A percentile compares a stretch with the other conserved stretches of the same genome.
Evolutionary conservation across 1,140 invertebrate genomes (phyloP).

Genomic region (Arion vulgaris): DNA sequence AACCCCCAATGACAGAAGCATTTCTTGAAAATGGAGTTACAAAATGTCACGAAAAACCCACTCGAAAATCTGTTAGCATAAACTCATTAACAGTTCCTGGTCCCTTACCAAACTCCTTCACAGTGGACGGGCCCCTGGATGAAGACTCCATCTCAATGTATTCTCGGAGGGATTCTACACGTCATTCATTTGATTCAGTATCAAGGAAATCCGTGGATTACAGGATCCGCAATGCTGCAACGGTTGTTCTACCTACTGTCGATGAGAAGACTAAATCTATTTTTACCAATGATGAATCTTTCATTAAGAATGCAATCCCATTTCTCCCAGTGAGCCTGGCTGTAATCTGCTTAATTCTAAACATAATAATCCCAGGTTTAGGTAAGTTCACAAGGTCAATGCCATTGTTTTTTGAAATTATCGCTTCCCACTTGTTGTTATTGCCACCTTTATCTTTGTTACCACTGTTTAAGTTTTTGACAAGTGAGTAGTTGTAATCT

Average conservation of each 20-base stretch:
- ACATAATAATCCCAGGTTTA: constrained; percentile 87
- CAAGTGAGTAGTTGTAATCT: too few species aligned
- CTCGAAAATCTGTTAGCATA: constrained; percentile 43
- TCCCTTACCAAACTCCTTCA: background rate
- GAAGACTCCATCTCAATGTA: constrained; percentile 43
- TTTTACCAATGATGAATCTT: constrained; percentile 76
- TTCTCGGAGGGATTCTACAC: constrained; percentile 46
- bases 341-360: constrained; percentile 88
- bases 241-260: constrained; percentile 35
- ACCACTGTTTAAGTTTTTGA: too few species aligned
- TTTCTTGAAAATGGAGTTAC: background rate
- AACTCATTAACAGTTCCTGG: constrained; percentile 39
- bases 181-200: constrained; percentile 42
- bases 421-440: too few species aligned
- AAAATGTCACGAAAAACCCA: background rate
- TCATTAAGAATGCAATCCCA: constrained; percentile 91
- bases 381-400: constrained; percentile 77
- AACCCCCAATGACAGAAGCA: background rate
- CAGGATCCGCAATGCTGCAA: constrained; percentile 39
- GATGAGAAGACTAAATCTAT: constrained; percentile 56
- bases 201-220: constrained; percentile 51
- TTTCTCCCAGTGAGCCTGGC: constrained; percentile 87
- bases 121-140: background rate
- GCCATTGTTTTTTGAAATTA: too few species aligned
- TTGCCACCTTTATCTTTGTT: too few species aligned